Conservation (phyloP, 2,797 vertebrate genomes). For the Smutsia gigantea region DNA sequence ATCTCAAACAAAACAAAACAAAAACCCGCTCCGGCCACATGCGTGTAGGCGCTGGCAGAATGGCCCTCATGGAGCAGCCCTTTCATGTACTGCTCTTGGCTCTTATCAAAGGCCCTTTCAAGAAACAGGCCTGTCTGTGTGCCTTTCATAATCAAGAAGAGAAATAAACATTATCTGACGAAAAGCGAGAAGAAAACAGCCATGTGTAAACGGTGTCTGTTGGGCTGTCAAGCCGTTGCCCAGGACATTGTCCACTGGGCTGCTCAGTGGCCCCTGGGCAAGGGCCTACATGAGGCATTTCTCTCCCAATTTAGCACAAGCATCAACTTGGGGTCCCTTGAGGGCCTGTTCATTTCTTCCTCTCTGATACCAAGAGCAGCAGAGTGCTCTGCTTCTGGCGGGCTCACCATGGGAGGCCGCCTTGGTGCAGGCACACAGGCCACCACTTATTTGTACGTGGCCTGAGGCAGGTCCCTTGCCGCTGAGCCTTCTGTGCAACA, state of each 20-base stretch:
- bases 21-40: conserved; percentile 56
- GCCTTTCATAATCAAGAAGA: conserved; percentile 78
- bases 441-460: conserved; percentile 58
- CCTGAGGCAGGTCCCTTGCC: conserved; percentile 11
- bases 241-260: conserved; percentile 75
- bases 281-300: conserved; percentile 35
- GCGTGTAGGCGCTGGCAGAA: conserved; percentile 66
- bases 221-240: conserved; percentile 74
- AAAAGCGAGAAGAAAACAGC: conserved; percentile 73
- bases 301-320: conserved; percentile 67
- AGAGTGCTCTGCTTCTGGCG: background rate
- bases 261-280: conserved; percentile 19
- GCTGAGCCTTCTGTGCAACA: background rate
- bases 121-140: conserved; percentile 74
- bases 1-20: conserved; percentile 63
- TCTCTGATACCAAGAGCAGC: conserved; percentile 53
- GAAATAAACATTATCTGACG: conserved; percentile 80
- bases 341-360: conserved; percentile 63
- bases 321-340: conserved; percentile 52
- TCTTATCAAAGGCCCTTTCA: conserved; percentile 81
- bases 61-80: background rate
- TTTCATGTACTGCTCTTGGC: conserved; percentile 76
- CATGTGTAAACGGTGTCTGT: conserved; percentile 74
- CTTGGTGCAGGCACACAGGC: background rate
- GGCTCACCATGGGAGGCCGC: conserved; percentile 4